These are phyloP conservation scores for Ramphastos sulfuratus DNA, from an alignment of 2,113 vertebrate genomes.

Conservation along the genomic window DNA sequence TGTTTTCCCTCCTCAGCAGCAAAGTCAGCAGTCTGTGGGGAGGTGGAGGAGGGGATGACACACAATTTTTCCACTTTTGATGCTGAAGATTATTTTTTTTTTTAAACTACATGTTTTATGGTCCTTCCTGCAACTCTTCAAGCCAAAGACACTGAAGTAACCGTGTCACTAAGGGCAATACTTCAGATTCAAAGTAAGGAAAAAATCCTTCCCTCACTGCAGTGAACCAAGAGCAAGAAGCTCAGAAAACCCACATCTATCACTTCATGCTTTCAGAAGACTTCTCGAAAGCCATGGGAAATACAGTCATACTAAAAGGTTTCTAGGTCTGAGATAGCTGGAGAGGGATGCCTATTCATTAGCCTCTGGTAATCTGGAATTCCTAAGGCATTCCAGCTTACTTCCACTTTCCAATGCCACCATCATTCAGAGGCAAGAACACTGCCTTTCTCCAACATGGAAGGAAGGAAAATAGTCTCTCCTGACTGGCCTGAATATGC, in stretches of 20 bases:
- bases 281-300: not conserved
- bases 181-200: not conserved
- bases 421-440: not conserved
- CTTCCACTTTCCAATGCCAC: not conserved
- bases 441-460: not conserved
- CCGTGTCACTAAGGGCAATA: not conserved
- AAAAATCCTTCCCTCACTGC: not conserved
- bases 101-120: not conserved
- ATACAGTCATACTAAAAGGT: not conserved
- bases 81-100: not conserved
- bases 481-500: not conserved
- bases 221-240: not conserved
- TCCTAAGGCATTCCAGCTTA: not conserved
- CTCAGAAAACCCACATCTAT: not conserved
- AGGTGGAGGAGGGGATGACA: not conserved
- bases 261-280: not conserved
- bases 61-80: not conserved
- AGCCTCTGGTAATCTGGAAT: not conserved
- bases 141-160: not conserved
- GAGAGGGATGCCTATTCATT: not conserved
- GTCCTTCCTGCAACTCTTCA: not conserved
- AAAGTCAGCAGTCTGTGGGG: not conserved
- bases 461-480: not conserved
- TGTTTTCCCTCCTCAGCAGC: not conserved
- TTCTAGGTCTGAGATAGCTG: not conserved